Evolutionary conservation across 2,888 invertebrate species (phyloP).

Genomic region (Gymnoscelis rufifasciata): DNA sequence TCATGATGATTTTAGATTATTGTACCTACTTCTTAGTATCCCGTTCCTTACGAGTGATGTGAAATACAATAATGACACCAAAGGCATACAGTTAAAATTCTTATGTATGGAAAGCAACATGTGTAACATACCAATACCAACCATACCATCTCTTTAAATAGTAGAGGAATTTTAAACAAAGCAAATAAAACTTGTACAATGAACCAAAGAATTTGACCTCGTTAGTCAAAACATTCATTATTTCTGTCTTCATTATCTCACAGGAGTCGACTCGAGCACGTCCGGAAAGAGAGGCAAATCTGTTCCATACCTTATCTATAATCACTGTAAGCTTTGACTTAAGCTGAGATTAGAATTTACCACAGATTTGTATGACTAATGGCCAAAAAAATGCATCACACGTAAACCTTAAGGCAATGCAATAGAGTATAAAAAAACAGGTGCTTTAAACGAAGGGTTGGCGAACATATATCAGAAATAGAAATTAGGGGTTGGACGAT

Average conservation of each 20-base stretch:
- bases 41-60: too few species aligned
- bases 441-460: constrained; percentile 13
- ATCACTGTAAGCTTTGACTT: constrained; percentile 39
- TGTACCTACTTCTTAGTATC: too few species aligned
- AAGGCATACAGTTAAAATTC: too few species aligned
- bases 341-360: constrained; percentile 36
- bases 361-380: constrained; percentile 62
- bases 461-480: constrained; percentile 59
- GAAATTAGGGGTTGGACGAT: constrained; percentile 69
- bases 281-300: constrained; percentile 43
- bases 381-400: constrained; percentile 26
- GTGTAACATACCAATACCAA: constrained; percentile 2
- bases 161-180: constrained; percentile 13
- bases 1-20: too few species aligned
- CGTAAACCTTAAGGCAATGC: constrained; percentile 6
- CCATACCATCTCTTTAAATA: constrained; percentile 9
- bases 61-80: too few species aligned
- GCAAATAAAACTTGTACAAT: constrained; percentile 17
- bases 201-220: constrained; percentile 24
- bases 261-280: constrained; percentile 42
- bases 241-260: constrained; percentile 39
- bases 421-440: constrained; percentile 9
- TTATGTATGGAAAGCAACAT: background rate
- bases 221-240: constrained; percentile 30
- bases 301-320: constrained; percentile 36